Evolutionary conservation across 2,113 vertebrate species (phyloP), one percentile per base, ranked within the genome.

Genomic region (Heterotis niloticus): DNA sequence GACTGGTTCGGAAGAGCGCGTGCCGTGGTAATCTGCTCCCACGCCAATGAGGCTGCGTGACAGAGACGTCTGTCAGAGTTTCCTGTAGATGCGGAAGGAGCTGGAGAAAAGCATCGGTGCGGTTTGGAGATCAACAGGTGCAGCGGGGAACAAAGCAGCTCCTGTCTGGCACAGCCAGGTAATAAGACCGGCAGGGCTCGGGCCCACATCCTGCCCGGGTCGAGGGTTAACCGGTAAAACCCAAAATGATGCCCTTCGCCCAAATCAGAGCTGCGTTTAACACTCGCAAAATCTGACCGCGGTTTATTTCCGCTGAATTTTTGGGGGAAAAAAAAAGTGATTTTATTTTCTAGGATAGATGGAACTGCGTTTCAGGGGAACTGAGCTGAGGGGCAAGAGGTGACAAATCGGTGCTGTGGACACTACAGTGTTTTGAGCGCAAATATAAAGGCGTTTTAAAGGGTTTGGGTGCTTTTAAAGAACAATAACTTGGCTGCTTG

Each of bases 71-170:
- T 44, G 34, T 44, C 34, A 44, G 34, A 2, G 7, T 44, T 7
- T 44, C 34, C 7, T 44, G 34, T 2, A 44, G 34, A 72, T 52
- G 20, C 13, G 51, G 13, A 34, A 72, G 18, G 54, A 72, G 54
- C 7, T 52, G 11, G 23, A 72, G n/a, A 72, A 52, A 7, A 24
- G 44, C 20, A 44, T 44, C 34, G 23, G n/a, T n/a, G 34, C 14
- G 20, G 51, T 72, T n/a, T 72, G 54, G 24, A 23, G 57, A 74
- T 74, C 71, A 74, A 74, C 71, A 74, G 71, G 71, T 74, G 54
- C 10, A 51, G 18, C 56, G 57, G 11, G 24, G 23, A 57, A 74
- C 52, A 18, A 59, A 59, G 26, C 71, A 74, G 26, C 34, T 72
- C 44, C 18, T 57, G 52, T 59, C n/a, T 54, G 51, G 51, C 5